Evolutionary conservation across 2,888 invertebrate genomes (phyloP).

Genomic region (Leptinotarsa peninsularis): DNA sequence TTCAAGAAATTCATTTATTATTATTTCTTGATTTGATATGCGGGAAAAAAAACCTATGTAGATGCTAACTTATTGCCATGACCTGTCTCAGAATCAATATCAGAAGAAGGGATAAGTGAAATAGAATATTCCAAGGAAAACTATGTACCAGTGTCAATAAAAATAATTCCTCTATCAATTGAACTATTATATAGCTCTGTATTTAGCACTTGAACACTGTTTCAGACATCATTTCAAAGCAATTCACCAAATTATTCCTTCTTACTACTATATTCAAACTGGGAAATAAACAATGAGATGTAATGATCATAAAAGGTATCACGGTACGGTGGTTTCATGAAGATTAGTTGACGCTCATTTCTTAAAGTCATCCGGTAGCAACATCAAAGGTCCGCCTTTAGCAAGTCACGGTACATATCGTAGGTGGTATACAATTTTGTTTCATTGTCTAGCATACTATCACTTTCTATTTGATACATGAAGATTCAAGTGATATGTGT

Average conservation of each 20-base stretch:
- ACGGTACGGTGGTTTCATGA: constrained; percentile 32
- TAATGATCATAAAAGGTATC: background rate
- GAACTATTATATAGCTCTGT: background rate
- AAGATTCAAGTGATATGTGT: background rate
- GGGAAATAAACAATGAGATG: background rate
- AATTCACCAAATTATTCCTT: background rate
- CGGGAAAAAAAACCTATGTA: too few relatives aligned
- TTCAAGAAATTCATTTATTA: too few relatives aligned
- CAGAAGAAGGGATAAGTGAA: too few relatives aligned
- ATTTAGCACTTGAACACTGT: background rate
- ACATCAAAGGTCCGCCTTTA: constrained; percentile 50
- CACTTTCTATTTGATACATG: background rate
- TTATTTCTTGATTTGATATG: too few relatives aligned
- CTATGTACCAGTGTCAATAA: too few relatives aligned
- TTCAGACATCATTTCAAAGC: background rate
- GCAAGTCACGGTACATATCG: constrained; percentile 46
- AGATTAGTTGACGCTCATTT: constrained; percentile 30
- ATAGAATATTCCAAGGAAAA: too few relatives aligned
- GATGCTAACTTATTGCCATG: too few relatives aligned
- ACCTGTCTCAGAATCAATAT: too few relatives aligned
- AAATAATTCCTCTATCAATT: background rate
- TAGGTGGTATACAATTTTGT: constrained; percentile 36
- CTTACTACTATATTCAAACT: background rate
- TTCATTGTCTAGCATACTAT: background rate
- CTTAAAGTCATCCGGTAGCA: constrained; percentile 54